phyloP scores from a whole-genome alignment of 2,113 vertebrate species.

The Meriones unguiculatus region DNA sequence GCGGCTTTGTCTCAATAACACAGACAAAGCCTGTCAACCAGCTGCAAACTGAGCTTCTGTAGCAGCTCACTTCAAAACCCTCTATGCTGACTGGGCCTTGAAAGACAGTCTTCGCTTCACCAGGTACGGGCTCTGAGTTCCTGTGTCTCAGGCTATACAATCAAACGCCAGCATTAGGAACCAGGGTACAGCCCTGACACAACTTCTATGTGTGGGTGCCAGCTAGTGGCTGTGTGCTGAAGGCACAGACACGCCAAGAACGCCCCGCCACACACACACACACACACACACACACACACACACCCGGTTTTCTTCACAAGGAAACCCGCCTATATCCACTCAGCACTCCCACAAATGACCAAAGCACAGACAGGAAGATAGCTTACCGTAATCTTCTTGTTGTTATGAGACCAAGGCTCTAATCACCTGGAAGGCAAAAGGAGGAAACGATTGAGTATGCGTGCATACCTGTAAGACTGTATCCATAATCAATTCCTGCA shows the following conservation, averaged over 20 bases:
- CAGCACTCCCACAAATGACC: neutral
- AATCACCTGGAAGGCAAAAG: slow-evolving; percentile 67
- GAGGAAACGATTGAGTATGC: neutral
- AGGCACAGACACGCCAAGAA: neutral
- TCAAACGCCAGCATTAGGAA: rapidly evolving
- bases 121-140: neutral
- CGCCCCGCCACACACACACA: neutral
- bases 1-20: neutral
- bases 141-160: neutral
- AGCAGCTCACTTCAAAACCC: neutral
- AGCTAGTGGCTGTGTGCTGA: neutral
- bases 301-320: neutral
- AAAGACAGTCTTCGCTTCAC: neutral
- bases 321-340: neutral
- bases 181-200: rapidly evolving
- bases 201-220: neutral
- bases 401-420: slow-evolving; percentile 64
- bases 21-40: neutral
- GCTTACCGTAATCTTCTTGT: slow-evolving; percentile 71
- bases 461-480: neutral
- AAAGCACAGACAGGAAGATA: neutral
- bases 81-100: too few relatives aligned
- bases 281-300: neutral
- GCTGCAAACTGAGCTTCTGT: neutral
- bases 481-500: neutral